Evolutionary conservation across 23 tunicate species (phyloP), one percentile per base, ranked within the genome.

Genomic region (Ascidia mentula): DNA sequence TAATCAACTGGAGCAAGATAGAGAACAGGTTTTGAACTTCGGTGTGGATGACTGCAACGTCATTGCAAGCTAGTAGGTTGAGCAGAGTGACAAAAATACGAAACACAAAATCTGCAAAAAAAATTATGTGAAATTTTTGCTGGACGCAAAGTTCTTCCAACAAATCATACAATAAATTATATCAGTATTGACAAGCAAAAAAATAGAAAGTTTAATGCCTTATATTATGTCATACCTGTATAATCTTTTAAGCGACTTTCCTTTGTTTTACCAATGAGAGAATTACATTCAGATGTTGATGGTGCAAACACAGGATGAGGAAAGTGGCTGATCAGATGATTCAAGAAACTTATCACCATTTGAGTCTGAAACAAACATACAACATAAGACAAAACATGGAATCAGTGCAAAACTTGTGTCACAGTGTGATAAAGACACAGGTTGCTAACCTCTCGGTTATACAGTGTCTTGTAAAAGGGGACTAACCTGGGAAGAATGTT

Each of bases 271-370:
- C 31, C 70, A 15, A 28, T 17, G 18, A 91, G 69, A n/a, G 46
- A 34, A 26, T 61, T 69, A 34, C 83, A 81, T 46, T 91, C 90
- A 31, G 83, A 79, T 0, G 82, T 36, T 0, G 97, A 80, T 30
- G 97, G 97, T 36, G 60, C 97, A 85, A 91, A 91, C 35, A 91
- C 97, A 70, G 87, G 97, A 71, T 91, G 90, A 6, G 97, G 97
- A 72, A 91, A 82, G 32, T 87, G 86, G 72, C 82, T 72, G 36
- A 91, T 65, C 35, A 91, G 61, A 77, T 91, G 88, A 72, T 85
- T 40, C 34, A 91, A 59, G 60, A 91, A 91, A 72, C 82, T 74
- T 46, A 91, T 60, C 28, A 85, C 81, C 34, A 84, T 91, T 35
- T 85, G 80, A 7, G 97, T 91, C 97, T 91, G 36, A 53, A 81